phyloP scores from a whole-genome alignment of 2,888 invertebrate species.

The Mallateleia sp. region DNA sequence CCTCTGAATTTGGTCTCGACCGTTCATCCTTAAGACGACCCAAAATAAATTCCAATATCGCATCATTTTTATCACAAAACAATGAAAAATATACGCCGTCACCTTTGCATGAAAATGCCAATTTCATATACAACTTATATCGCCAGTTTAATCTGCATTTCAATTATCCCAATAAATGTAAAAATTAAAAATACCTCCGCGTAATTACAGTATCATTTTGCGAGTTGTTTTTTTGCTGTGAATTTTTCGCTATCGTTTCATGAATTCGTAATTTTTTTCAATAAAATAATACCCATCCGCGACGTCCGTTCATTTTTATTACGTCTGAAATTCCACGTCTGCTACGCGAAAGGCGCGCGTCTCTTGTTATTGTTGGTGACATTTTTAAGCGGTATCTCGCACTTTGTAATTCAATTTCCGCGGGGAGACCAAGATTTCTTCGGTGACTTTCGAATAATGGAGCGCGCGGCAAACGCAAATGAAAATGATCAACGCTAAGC shows the following conservation, averaged over 20 bases:
- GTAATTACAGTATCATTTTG: background rate
- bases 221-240: background rate
- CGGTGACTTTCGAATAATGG: conserved; percentile 25
- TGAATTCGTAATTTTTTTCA: too few relatives aligned
- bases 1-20: too few relatives aligned
- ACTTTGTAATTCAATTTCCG: conserved; percentile 28
- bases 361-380: conserved; percentile 1
- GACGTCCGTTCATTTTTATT: too few relatives aligned
- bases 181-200: background rate
- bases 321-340: too few relatives aligned
- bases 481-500: conserved; percentile 48
- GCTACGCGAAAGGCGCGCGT: background rate
- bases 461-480: conserved; percentile 21
- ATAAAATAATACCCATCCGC: too few relatives aligned
- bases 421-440: conserved; percentile 4
- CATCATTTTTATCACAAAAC: too few relatives aligned
- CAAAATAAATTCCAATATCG: too few relatives aligned
- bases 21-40: too few relatives aligned
- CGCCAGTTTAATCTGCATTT: background rate
- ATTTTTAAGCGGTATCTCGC: conserved; percentile 17
- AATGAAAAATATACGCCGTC: too few relatives aligned
- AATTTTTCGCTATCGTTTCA: background rate
- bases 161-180: background rate
- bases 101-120: too few relatives aligned
- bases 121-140: too few relatives aligned